Conservation (phyloP, 2,797 vertebrate species). For the Triplophysa yarkandensis region DNA sequence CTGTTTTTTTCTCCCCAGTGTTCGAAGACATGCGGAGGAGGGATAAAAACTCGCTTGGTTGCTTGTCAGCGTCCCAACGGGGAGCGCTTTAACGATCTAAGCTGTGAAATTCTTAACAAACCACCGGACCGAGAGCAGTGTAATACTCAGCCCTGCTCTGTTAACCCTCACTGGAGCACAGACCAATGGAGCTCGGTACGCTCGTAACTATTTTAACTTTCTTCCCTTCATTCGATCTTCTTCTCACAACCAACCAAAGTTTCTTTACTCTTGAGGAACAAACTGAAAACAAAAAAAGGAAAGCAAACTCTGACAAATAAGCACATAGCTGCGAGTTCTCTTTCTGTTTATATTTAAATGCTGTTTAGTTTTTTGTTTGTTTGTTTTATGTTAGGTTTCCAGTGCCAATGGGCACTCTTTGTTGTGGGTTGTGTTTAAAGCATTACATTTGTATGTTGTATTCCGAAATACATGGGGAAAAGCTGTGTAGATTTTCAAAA, state of each 20-base stretch:
- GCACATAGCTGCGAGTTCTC: conserved; percentile 34
- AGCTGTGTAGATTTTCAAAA: conserved; percentile 55
- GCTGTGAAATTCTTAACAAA: conserved; percentile 97
- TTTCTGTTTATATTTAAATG: conserved; percentile 24
- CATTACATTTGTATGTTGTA: conserved; percentile 13
- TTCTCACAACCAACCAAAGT: conserved; percentile 28
- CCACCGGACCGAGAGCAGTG: conserved; percentile 97
- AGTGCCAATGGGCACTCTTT: conserved; percentile 6
- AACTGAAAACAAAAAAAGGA: no score
- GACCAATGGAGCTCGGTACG: conserved; percentile 99
- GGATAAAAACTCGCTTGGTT: conserved; percentile 90
- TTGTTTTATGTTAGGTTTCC: neutral
- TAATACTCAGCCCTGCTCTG: conserved; percentile 90
- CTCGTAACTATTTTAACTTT: conserved; percentile 78
- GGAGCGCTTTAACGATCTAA: conserved; percentile 93
- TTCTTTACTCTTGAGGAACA: conserved; percentile 31
- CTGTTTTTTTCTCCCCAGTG: conserved; percentile 74
- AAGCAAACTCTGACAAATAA: no score
- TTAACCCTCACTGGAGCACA: conserved; percentile 87
- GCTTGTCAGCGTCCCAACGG: conserved; percentile 92
- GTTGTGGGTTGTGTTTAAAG: conserved; percentile 31
- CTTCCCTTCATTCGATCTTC: conserved; percentile 50
- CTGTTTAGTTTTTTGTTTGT: neutral
- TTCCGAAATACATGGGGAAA: conserved; percentile 6
- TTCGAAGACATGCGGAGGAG: conserved; percentile 89